Evolutionary conservation across 2,797 vertebrate genomes (phyloP).

Genomic region (Percopsis omiscomaycus): DNA sequence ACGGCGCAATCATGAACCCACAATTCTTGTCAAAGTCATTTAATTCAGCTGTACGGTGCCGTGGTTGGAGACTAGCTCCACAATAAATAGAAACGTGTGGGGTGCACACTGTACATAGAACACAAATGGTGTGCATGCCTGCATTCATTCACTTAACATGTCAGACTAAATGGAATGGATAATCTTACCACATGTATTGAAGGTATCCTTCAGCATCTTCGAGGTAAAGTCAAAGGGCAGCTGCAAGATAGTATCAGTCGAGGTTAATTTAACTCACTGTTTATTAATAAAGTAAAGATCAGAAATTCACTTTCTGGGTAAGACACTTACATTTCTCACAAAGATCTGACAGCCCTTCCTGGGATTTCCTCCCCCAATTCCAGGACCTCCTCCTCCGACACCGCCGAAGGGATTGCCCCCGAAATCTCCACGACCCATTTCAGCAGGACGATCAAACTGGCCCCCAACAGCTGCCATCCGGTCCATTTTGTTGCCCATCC

Average conservation of each 20-base stretch:
- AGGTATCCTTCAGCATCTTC: constrained; percentile 99
- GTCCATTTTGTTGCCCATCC: constrained; percentile 79
- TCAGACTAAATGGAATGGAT: background rate
- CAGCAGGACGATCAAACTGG: constrained; percentile 90
- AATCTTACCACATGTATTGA: constrained; percentile 91
- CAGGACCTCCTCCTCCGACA: constrained; percentile 83
- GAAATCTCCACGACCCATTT: constrained; percentile 92
- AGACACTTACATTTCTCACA: constrained; percentile 91
- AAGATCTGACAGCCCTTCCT: constrained; percentile 98
- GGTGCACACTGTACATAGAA: background rate
- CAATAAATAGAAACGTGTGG: background rate
- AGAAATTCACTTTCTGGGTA: background rate
- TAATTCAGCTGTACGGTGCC: no score
- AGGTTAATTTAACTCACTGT: constrained; percentile 1
- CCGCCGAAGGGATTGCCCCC: constrained; percentile 86
- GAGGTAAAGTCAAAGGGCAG: constrained; percentile 98
- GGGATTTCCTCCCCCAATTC: constrained; percentile 78
- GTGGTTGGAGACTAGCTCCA: no score
- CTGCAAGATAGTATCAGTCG: constrained; percentile 66
- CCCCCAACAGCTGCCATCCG: constrained; percentile 77
- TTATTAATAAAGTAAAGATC: no score
- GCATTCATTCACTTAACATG: background rate
- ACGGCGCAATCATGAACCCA: no score
- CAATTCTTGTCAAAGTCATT: no score
- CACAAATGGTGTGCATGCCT: no score